Evolutionary conservation across 2,113 vertebrate genomes (phyloP).

Genomic region (Sinosuthora webbiana): DNA sequence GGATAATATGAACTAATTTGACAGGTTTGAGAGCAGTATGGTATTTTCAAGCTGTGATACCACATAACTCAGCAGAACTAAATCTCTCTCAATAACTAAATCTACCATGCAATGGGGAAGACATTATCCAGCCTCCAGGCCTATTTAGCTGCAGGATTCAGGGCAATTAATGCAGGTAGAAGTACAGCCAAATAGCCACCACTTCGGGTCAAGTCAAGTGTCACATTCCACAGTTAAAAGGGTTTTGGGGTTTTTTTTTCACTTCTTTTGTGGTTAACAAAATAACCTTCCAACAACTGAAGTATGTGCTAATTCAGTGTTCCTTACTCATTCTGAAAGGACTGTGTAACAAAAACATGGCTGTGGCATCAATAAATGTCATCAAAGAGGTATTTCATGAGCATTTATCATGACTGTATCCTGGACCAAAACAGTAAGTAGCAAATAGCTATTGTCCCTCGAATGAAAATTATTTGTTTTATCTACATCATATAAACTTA

Average conservation of each 20-base stretch:
- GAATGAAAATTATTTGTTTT: not conserved
- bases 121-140: not conserved
- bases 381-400: not conserved
- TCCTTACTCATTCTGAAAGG: not conserved
- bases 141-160: not conserved
- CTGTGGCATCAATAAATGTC: not conserved
- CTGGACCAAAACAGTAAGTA: not conserved
- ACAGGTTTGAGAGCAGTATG: not conserved
- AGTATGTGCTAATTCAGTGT: not conserved
- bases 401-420: not conserved
- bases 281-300: not conserved
- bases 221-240: not conserved
- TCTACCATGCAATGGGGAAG: not conserved
- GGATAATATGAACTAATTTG: not conserved
- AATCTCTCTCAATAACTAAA: not conserved
- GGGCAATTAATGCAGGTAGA: not conserved
- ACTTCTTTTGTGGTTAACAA: not conserved
- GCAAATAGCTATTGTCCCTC: not conserved
- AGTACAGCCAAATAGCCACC: not conserved
- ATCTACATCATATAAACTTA: not conserved
- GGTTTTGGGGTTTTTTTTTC: accelerated
- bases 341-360: not conserved
- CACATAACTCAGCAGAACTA: not conserved
- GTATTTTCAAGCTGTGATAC: not conserved
- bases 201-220: not conserved